These are phyloP conservation scores for Hydrozoanthus tunicans DNA, from an alignment of 64 coral and sea anemone species.

Conservation along the genomic window DNA sequence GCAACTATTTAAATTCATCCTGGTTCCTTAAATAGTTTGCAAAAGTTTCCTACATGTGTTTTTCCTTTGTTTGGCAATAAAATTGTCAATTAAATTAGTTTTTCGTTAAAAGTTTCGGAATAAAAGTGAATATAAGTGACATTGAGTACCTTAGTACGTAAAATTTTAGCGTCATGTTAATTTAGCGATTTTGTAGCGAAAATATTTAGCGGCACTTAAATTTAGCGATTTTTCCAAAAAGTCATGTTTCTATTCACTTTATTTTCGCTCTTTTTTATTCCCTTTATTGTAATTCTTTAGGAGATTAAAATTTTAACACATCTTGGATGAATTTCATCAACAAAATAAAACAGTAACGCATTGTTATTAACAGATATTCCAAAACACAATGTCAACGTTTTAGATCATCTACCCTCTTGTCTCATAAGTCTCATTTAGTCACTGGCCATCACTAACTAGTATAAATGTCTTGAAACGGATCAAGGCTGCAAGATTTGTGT, in stretches of 20 bases:
- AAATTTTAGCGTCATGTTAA: too few species aligned
- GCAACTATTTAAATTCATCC: too few species aligned
- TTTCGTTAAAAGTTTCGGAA: too few species aligned
- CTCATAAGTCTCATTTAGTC: constrained; percentile 17
- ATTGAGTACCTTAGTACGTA: too few species aligned
- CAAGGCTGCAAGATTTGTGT: constrained; percentile 64
- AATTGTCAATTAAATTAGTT: too few species aligned
- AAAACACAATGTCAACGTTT: constrained; percentile 9
- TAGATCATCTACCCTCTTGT: constrained; percentile 5
- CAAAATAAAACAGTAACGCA: constrained; percentile 32
- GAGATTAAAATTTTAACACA: constrained; percentile 20
- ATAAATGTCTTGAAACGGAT: constrained; percentile 59
- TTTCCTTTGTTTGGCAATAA: too few species aligned
- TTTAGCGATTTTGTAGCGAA: too few species aligned
- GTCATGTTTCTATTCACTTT: background rate
- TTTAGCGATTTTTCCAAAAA: too few species aligned
- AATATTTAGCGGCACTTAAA: background rate
- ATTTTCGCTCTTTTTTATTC: background rate
- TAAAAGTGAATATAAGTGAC: too few species aligned
- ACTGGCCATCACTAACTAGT: constrained; percentile 21
- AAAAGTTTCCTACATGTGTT: too few species aligned
- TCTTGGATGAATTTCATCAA: constrained; percentile 25
- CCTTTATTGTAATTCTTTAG: background rate
- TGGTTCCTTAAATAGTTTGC: too few species aligned
- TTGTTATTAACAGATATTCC: constrained; percentile 15